Percentiles rank a stretch among this genome's conserved stretches.
Conservation (phyloP, 2,888 invertebrate species). For the Hipparchia semele region DNA sequence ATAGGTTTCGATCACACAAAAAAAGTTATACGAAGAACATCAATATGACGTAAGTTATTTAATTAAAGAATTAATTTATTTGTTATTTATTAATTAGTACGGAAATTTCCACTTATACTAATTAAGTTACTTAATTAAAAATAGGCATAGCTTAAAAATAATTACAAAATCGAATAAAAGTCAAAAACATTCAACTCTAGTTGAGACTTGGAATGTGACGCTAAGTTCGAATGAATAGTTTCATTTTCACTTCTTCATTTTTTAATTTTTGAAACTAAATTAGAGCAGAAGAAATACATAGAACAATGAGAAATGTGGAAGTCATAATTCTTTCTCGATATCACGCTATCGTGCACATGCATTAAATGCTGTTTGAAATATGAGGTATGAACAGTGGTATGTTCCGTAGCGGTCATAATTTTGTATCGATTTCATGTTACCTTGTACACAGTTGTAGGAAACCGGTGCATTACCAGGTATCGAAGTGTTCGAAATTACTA, state of each 20-base stretch:
- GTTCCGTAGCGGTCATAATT: slow-evolving; percentile 10
- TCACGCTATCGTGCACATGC: neutral
- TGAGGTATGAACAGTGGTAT: neutral
- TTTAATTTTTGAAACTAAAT: no score
- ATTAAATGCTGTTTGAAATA: slow-evolving; percentile 5
- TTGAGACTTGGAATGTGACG: no score
- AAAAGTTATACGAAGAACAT: no score
- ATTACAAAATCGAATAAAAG: no score
- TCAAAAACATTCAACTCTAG: no score
- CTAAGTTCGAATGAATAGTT: neutral
- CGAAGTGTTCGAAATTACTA: neutral
- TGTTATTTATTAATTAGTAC: no score
- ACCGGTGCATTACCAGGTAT: slow-evolving; percentile 4
- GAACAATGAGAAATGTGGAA: neutral
- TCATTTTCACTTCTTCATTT: neutral
- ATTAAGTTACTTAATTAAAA: no score
- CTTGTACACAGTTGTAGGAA: neutral
- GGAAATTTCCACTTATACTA: no score
- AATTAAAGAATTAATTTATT: no score
- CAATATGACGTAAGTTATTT: neutral
- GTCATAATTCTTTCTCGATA: neutral
- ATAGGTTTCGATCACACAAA: no score
- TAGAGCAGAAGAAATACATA: neutral
- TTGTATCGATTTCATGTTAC: slow-evolving; percentile 13
- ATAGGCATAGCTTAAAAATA: no score